Base-by-base conservation (phyloP, 2,888 invertebrate genomes). In the Osmoderma eremita region DNA sequence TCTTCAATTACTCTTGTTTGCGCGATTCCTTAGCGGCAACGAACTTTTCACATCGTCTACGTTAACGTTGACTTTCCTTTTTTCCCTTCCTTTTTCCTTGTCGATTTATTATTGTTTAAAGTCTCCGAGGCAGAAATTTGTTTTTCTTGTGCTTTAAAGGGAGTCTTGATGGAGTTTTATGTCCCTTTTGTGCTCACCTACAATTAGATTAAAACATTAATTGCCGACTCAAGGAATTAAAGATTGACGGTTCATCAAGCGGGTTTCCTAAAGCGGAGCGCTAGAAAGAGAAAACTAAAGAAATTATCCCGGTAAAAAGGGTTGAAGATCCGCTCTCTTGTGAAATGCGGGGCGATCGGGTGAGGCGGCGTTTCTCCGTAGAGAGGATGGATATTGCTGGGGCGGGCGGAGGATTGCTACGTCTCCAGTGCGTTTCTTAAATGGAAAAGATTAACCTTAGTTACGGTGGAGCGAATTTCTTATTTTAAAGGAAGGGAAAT, bases 231-330 rank as follows among this genome's bases (percentile, higher is more conserved):
- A 68, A 70, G 68, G 68, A 71, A 70, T 69, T 70, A 67, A 71
- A 66, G 70, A 71, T 70, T 72, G 71, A 70, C 69, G 71, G 70
- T 70, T 71, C 69, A 69, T 72, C 68, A 70, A 67, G 58, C 58
- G 58, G 58, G 58, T 61, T 45, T 61, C 45, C 58, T 45, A 61
- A 61, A 61, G 58, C 42, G 42, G 45, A 61, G 45, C 58, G 42
- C 36, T 61, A 41, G 58, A 61, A 61, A 61, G 56, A 56, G 65
- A 45, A 50, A 65, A 65, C 65, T 65, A 65, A 65, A 65, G 65
- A 65, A 65, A 65, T 65, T 65, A 65, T 65, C 58, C 56, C 49
- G 56, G 65, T 65, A 58, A 65, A 65, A 65, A 65, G 65, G 65
- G 65, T 65, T 65, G 65, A 65, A 65, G 56, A 38, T 56, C 58